Evolutionary conservation across 2,113 vertebrate species (phyloP), one percentile per base, ranked within the genome.

Genomic region (Heloderma charlesbogerti): DNA sequence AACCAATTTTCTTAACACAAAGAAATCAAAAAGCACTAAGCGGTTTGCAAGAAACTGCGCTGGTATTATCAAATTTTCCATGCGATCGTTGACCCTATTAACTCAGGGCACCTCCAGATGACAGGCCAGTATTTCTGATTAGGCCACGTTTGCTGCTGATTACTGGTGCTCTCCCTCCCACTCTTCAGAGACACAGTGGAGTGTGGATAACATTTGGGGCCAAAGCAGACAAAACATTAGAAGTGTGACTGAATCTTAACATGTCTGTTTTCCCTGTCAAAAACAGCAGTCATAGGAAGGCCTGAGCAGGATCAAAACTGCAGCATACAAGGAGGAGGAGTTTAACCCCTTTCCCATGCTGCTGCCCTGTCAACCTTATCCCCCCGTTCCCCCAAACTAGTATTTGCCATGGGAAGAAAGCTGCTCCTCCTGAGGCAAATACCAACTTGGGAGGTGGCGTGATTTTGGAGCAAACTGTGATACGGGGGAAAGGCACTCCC

Each of bases 61-160:
- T 89, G 67, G 88, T 43, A 83, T 12, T 90, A 31, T 34, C 34
- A 90, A 67, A 1, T 79, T 90, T 88, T 94, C 66, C 86, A 88
- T 88, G 45, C 79, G 0, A 66, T 10, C 48, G 63, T 54, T 43
- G 60, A 7, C 40, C 60, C 29, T 85, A 88, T 82, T 93, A 82
- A 71, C 2, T 90, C 66, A 87, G 63, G 40, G 67, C 89, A 93
- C 0, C 51, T 93, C 45, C 72, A 89, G n/a, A 51, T 86, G 4
- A 45, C 3, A 75, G 45, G 69, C 80, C 20, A 91, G 34, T 22
- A 87, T 15, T 87, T 92, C 48, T 69, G 18, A 43, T 88, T 89
- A 78, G 3, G 60, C 6, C 91, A 88, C 89, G 48, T 60, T 78
- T 91, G 78, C 69, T 54, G 31, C 2, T 79, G 1, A 0, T 80